A percentile compares a stretch with the other conserved stretches of the same genome.
Evolutionary conservation across 2,797 vertebrate genomes (phyloP).

Genomic region (Tarsius wallacei): DNA sequence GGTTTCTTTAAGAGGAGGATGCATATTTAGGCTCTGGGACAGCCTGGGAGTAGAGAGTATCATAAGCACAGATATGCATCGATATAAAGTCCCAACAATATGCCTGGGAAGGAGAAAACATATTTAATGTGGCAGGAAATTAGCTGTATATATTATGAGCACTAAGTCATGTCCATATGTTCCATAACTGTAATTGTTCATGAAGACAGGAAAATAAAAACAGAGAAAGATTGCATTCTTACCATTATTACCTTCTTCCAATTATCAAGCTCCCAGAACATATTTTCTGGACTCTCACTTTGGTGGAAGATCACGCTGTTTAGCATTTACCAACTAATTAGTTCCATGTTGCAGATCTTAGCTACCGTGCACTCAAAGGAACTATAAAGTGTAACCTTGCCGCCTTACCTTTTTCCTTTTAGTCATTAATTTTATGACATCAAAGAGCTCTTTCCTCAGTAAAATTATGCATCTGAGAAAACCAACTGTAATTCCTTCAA

Average conservation of each 20-base stretch:
- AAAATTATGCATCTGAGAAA: conserved; percentile 59
- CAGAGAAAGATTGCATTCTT: neutral
- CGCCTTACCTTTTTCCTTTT: neutral
- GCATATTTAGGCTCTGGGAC: neutral
- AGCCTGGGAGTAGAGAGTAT: neutral
- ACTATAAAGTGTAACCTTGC: neutral
- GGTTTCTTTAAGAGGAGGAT: neutral
- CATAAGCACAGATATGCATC: neutral
- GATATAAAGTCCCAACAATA: neutral
- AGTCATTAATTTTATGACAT: conserved; percentile 48
- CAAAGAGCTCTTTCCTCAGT: neutral
- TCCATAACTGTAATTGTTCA: neutral
- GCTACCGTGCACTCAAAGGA: neutral
- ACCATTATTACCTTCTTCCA: neutral
- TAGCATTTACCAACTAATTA: neutral
- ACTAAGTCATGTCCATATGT: neutral
- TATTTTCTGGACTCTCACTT: neutral
- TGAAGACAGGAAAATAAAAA: conserved; percentile 21
- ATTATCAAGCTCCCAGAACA: neutral
- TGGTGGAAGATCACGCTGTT: neutral
- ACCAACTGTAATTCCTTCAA: neutral
- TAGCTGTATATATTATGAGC: neutral
- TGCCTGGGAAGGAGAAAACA: neutral
- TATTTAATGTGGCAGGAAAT: neutral
- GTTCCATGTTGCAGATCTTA: neutral